Conservation (phyloP, 2,797 vertebrate genomes). For the Adelosebastes latens region DNA sequence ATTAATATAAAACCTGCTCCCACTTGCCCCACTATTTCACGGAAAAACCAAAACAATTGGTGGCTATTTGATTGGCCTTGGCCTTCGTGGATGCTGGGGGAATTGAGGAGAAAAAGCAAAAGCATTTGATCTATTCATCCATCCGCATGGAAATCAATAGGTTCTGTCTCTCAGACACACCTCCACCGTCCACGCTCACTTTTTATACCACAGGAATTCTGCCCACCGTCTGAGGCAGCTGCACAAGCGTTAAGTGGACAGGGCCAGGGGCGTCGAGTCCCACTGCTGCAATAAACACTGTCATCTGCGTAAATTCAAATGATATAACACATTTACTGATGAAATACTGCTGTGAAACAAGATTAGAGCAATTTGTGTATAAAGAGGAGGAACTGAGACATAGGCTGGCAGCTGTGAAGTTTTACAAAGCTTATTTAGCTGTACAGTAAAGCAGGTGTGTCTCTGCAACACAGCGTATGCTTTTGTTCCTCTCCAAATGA, state of each 20-base stretch:
- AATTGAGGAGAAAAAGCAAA: slow-evolving; percentile 64
- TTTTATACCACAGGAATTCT: slow-evolving; percentile 33
- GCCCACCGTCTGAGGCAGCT: slow-evolving; percentile 49
- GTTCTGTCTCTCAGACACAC: slow-evolving; percentile 63
- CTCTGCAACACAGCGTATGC: not conserved
- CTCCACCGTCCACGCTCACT: slow-evolving; percentile 31
- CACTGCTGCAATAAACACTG: slow-evolving; percentile 47
- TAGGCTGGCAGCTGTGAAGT: slow-evolving; percentile 25
- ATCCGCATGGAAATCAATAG: slow-evolving; percentile 76
- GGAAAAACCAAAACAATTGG: slow-evolving; percentile 73
- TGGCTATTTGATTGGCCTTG: slow-evolving; percentile 75
- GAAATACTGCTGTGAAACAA: slow-evolving; percentile 24
- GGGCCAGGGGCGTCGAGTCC: slow-evolving; percentile 13
- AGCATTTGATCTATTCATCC: slow-evolving; percentile 77
- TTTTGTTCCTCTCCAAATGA: slow-evolving; percentile 57
- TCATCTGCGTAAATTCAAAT: slow-evolving; percentile 37
- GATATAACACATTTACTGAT: slow-evolving; percentile 29
- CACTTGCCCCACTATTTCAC: slow-evolving; percentile 58
- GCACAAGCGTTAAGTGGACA: slow-evolving; percentile 33
- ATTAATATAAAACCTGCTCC: slow-evolving; percentile 74
- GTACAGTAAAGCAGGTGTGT: not conserved
- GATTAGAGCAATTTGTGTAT: slow-evolving; percentile 22
- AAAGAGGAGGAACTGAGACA: not conserved
- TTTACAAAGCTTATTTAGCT: slow-evolving; percentile 26
- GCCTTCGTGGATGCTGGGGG: slow-evolving; percentile 61